A percentile compares a stretch with the other conserved stretches of the same genome.
Evolutionary conservation across 2,797 vertebrate species (phyloP).

Genomic region (Mormyrops boulengeri): DNA sequence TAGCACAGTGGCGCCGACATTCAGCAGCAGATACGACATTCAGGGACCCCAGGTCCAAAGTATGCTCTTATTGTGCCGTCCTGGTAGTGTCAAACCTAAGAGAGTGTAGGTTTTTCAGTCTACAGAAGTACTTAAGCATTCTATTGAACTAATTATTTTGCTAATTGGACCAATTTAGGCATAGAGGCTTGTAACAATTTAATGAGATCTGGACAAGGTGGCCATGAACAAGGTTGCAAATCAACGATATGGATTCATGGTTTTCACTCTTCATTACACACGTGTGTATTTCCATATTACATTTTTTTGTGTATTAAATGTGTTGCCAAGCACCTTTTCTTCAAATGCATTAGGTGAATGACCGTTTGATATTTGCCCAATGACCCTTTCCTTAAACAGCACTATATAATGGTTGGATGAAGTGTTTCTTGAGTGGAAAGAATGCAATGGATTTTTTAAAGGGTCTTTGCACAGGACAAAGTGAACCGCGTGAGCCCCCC

Average conservation of each 20-base stretch:
- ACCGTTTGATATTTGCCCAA: not conserved
- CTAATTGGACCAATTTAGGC: slow-evolving; percentile 4
- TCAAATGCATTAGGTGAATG: not conserved
- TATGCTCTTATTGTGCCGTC: not conserved
- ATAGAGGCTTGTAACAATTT: not conserved
- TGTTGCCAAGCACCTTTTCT: not conserved
- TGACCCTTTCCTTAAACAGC: not conserved
- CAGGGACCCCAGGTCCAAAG: not conserved
- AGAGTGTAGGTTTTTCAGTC: not conserved
- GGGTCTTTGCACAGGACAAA: not conserved
- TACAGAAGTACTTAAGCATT: not conserved
- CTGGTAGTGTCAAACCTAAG: not conserved
- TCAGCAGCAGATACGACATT: not conserved
- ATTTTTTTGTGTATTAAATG: not conserved
- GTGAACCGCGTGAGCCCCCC: not conserved
- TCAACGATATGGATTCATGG: not conserved
- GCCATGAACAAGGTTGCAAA: not conserved
- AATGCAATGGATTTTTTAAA: not conserved
- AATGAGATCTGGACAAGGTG: not conserved
- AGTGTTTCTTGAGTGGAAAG: not conserved
- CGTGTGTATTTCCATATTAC: not conserved
- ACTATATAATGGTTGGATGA: not conserved
- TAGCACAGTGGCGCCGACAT: not conserved
- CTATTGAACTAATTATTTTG: not conserved
- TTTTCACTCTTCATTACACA: not conserved